Evolutionary conservation across 1,140 invertebrate species (phyloP), one percentile per base, ranked within the genome.

Genomic region (Babylonia areolata): DNA sequence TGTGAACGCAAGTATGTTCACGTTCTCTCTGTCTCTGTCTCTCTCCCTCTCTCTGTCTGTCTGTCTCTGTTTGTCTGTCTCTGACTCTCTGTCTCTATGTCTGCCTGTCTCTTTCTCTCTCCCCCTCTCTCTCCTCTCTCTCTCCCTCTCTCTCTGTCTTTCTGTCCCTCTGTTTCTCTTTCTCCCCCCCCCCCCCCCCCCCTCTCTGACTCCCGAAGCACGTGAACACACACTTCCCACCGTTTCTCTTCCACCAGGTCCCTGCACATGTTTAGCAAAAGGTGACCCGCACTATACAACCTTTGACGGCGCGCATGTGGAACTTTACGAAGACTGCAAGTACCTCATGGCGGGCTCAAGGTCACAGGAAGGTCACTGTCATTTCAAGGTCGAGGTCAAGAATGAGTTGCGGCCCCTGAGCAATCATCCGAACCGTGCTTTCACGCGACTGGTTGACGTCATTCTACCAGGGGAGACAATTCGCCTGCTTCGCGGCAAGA

Each of bases 271-370:
- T 93, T 97, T 97, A 0, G 97, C 98, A 0, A 98, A 97, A 91
- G 97, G 97, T 0, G 97, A 98, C 94, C 97, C 97, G 0, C 97
- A 98, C 91, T 98, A 98, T 92, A 96, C 96, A 88, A 98, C 97
- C 11, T 99, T 98, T 91, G 98, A 99, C 90, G 97, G 97, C 33
- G 96, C 97, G 90, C 97, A 97, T 88, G 98, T 97, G 92, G 98
- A 96, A 90, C 98, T 98, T 91, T 97, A 97, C 87, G 93, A 91
- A 39, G 82, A 75, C 78, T 91, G 90, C 58, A 86, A 88, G 64
- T 91, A 91, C 82, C 81, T 85, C 28, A 83, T 90, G 87, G 79
- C 97, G 3, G 71, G 81, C 37, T 35, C 77, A 17, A 35, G 31
- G 58, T 15, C 33, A 11, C 28, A 33, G 35, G 42, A 77, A 15